Conservation (phyloP, 2,888 invertebrate species). For the Operophtera brumata region DNA sequence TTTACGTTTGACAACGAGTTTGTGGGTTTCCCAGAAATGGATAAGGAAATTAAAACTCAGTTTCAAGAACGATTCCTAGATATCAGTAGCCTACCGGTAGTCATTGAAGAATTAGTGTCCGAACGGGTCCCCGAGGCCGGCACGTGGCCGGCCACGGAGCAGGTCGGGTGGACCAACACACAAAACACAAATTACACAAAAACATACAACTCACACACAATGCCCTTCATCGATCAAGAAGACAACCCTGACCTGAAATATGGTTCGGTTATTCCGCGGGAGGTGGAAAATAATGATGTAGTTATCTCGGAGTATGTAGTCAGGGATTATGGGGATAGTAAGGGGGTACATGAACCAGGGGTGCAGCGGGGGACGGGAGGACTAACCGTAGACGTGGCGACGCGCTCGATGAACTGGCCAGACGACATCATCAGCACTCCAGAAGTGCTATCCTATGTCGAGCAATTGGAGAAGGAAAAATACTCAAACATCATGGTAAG, state of each 20-base stretch:
- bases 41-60: constrained; percentile 44
- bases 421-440: constrained; percentile 68
- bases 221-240: constrained; percentile 69
- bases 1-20: constrained; percentile 48
- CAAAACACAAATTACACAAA: constrained; percentile 50
- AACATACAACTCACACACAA: constrained; percentile 49
- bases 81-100: constrained; percentile 65
- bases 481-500: constrained; percentile 53
- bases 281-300: constrained; percentile 62
- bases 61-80: constrained; percentile 63
- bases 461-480: constrained; percentile 71
- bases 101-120: constrained; percentile 62
- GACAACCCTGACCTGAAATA: constrained; percentile 66
- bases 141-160: constrained; percentile 50
- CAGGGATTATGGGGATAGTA: constrained; percentile 40
- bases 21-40: constrained; percentile 38
- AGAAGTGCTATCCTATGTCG: constrained; percentile 69
- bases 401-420: constrained; percentile 48
- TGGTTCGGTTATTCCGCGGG: constrained; percentile 62
- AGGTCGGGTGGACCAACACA: constrained; percentile 50
- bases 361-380: constrained; percentile 38
- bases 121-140: constrained; percentile 48
- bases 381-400: constrained; percentile 59
- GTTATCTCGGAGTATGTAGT: constrained; percentile 59
- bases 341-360: constrained; percentile 33